Base-by-base conservation (phyloP, 1,140 invertebrate genomes). In the Hirudo medicinalis region DNA sequence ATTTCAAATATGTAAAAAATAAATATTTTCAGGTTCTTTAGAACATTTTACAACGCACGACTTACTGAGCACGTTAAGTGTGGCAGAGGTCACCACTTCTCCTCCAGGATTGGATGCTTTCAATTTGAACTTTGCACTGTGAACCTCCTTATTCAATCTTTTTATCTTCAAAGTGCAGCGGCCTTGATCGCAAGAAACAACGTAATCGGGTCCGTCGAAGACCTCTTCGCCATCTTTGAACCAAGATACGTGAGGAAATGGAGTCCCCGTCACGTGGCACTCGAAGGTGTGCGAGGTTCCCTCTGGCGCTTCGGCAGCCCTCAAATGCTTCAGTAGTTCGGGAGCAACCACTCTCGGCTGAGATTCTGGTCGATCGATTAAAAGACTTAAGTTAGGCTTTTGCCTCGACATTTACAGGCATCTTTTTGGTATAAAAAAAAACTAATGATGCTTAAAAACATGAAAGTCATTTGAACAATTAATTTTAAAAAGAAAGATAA, bases 91-190 rank as follows among this genome's bases (percentile, higher is more conserved):
- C 11, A 80, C 77, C 29, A 82, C 81, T 74, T 85, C 81, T 11
- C 85, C 85, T 22, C 83, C 81, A 67, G 81, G 79, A 78, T 86
- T 86, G 25, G 76, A 78, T 11, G 84, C 85, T 53, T 79, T 75
- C 74, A 88, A 83, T n/a, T 79, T 82, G 75, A 81, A 83, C 54
- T 77, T 76, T 19, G 79, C 81, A 69, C 72, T 74, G 72, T 83
- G 79, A 36, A 76, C 74, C 20, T 70, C 74, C 25, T 73, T 72
- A 9, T 77, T 75, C 60, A 69, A 43, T 68, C 76, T 72, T 86
- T 87, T 75, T 86, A 87, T 76, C 84, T 86, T 75, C 19, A 82
- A 75, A 57, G 77, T 79, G 76, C 83, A 84, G 6, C 79, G 78
- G 22, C 83, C 83, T 71, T 85, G 85, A 72, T 81, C 81, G 73